Conservation (phyloP, 2,888 invertebrate species). For the Andrena hattorfiana region DNA sequence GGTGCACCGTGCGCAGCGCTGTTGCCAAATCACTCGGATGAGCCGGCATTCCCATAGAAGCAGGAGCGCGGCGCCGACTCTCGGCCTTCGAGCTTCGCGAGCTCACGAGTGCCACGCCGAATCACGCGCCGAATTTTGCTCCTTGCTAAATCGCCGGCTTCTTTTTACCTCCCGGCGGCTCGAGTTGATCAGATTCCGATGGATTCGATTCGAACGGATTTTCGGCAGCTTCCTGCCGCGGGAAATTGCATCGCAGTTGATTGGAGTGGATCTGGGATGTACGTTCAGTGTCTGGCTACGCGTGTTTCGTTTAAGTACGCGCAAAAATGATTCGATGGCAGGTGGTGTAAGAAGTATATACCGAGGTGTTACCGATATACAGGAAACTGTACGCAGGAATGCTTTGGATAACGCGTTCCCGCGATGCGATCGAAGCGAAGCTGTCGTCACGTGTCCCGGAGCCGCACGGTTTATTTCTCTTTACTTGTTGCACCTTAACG, state of each 20-base stretch:
- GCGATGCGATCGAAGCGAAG: not conserved
- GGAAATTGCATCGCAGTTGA: no score
- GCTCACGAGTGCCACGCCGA: constrained; percentile 24
- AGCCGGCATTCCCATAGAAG: constrained; percentile 61
- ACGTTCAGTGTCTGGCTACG: no score
- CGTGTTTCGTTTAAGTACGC: no score
- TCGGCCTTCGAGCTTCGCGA: constrained; percentile 41
- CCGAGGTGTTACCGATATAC: no score
- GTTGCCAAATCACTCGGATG: constrained; percentile 66
- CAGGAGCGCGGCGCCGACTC: constrained; percentile 31
- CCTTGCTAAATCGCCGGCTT: not conserved
- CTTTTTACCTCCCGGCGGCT: not conserved
- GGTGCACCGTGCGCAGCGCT: constrained; percentile 71
- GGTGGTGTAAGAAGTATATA: no score
- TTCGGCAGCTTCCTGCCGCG: not conserved
- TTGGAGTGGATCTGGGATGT: no score
- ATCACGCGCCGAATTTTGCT: constrained; percentile 9
- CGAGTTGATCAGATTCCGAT: not conserved
- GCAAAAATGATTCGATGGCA: no score
- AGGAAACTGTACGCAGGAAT: not conserved
- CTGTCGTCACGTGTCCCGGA: not conserved
- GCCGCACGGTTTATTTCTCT: not conserved
- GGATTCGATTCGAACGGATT: not conserved
- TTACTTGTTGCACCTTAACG: constrained; percentile 4
- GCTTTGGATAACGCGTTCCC: not conserved